A percentile compares a stretch with the other conserved stretches of the same genome.
phyloP scores from a whole-genome alignment of 2,888 invertebrate species.

The Sabatieria punctata region DNA sequence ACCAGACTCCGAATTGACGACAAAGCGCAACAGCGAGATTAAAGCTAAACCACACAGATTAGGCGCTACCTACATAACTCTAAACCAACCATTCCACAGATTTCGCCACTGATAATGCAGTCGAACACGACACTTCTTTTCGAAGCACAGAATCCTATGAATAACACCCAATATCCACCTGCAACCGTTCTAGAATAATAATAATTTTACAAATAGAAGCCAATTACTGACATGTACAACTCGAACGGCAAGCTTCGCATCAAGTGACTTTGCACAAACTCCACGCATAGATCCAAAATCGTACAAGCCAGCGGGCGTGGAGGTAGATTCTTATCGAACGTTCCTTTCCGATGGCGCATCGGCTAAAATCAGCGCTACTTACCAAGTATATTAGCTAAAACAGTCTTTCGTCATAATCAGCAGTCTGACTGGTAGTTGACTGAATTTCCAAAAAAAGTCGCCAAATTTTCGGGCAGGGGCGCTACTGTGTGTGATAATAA shows the following conservation, averaged over 20 bases:
- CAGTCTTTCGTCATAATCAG: too few species aligned
- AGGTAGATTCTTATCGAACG: slow-evolving; percentile 51
- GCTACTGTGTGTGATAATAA: too few species aligned
- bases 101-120: slow-evolving; percentile 77
- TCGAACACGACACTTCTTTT: slow-evolving; percentile 73
- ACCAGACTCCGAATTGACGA: too few species aligned
- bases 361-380: too few species aligned
- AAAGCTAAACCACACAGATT: too few species aligned
- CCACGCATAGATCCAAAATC: slow-evolving; percentile 74
- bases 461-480: too few species aligned
- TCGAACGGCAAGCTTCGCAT: slow-evolving; percentile 86
- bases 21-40: too few species aligned
- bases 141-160: slow-evolving; percentile 71
- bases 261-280: slow-evolving; percentile 70
- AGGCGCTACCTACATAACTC: too few species aligned
- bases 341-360: slow-evolving; percentile 79
- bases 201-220: slow-evolving; percentile 4
- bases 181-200: slow-evolving; percentile 10
- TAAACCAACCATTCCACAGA: slow-evolving; percentile 61
- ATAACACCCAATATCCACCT: slow-evolving; percentile 48
- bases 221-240: slow-evolving; percentile 64
- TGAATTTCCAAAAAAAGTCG: too few species aligned
- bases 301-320: slow-evolving; percentile 81
- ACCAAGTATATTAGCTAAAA: too few species aligned
- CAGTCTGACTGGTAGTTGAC: too few species aligned